Percentiles rank a stretch among this genome's conserved stretches.
phyloP scores from a whole-genome alignment of 2,797 vertebrate species.

The Kryptolebias ocellatus region DNA sequence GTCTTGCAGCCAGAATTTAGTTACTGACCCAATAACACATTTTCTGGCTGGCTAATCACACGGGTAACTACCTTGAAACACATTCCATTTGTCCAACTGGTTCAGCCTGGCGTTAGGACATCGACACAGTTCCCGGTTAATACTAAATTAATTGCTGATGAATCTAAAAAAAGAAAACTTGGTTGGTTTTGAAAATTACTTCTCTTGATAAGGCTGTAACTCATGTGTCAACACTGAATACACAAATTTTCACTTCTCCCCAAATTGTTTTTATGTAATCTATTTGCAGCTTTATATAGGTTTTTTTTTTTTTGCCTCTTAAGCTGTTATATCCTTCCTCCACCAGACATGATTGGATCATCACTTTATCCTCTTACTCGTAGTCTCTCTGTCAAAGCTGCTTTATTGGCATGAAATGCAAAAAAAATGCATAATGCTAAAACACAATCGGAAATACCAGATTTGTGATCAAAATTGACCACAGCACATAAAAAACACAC shows the following conservation, averaged over 20 bases:
- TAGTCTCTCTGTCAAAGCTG: constrained; percentile 56
- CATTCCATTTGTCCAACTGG: constrained; percentile 13
- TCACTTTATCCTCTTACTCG: constrained; percentile 61
- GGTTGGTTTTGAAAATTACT: not conserved
- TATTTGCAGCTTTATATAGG: constrained; percentile 43
- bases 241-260: constrained; percentile 20
- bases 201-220: not conserved
- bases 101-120: constrained; percentile 24
- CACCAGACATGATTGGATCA: constrained; percentile 65
- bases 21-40: constrained; percentile 58
- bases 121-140: constrained; percentile 35
- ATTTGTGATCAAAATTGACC: constrained; percentile 16
- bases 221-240: constrained; percentile 18
- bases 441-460: constrained; percentile 36
- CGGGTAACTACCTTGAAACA: constrained; percentile 34
- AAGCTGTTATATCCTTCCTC: constrained; percentile 57
- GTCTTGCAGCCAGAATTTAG: constrained; percentile 38
- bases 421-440: constrained; percentile 32
- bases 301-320: constrained; percentile 41
- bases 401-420: constrained; percentile 57
- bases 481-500: not conserved
- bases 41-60: constrained; percentile 34
- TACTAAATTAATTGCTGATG: constrained; percentile 3
- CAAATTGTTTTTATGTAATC: constrained; percentile 50
- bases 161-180: constrained; percentile 7